A percentile compares a stretch with the other conserved stretches of the same genome.
Evolutionary conservation across 2,113 vertebrate genomes (phyloP).

Genomic region (Odocoileus virginianus): DNA sequence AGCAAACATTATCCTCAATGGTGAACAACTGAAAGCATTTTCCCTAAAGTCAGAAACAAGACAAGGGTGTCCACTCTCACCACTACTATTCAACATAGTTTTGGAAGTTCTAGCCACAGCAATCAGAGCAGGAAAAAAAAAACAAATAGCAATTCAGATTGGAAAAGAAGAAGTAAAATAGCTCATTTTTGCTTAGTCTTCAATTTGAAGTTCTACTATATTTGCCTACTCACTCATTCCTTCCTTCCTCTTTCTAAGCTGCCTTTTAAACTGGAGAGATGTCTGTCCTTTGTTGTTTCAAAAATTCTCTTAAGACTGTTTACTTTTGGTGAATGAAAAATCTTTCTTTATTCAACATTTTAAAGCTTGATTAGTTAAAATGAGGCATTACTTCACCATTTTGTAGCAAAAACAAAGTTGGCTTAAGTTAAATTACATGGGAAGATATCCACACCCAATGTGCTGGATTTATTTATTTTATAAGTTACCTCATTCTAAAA

Average conservation of each 20-base stretch:
- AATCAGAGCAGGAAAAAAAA: no score
- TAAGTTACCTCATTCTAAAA: not conserved
- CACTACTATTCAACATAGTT: no score
- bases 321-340: not conserved
- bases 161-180: not conserved
- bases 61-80: no score
- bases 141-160: no score
- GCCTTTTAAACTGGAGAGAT: not conserved
- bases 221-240: not conserved
- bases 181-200: not conserved
- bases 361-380: constrained; percentile 21
- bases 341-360: not conserved
- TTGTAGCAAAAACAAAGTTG: not conserved
- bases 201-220: not conserved
- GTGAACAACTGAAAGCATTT: no score
- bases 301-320: not conserved
- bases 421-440: not conserved
- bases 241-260: constrained; percentile 9
- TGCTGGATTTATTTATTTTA: not conserved
- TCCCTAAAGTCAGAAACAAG: no score
- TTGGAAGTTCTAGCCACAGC: no score
- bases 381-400: not conserved
- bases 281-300: not conserved
- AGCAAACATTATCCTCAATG: no score
- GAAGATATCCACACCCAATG: not conserved